Percentiles rank a stretch among this genome's conserved stretches.
These are phyloP conservation scores for Xestia ashworthii DNA, from an alignment of 2,888 invertebrate species.

Conservation along the genomic window DNA sequence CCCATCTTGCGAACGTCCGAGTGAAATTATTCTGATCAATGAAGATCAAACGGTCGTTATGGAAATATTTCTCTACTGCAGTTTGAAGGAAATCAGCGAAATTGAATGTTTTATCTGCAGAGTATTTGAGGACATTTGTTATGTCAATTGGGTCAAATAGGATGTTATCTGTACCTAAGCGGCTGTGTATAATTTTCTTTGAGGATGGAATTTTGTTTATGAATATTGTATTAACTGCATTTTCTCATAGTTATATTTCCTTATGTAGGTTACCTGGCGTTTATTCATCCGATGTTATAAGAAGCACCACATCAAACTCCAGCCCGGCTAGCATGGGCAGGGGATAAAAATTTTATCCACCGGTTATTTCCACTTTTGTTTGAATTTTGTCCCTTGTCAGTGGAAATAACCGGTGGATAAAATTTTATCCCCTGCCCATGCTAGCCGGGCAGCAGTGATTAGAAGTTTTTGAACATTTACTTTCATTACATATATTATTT, in stretches of 20 bases:
- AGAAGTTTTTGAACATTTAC: neutral
- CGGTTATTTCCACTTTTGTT: too few relatives aligned
- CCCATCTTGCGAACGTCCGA: conserved; percentile 50
- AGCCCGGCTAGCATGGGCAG: too few relatives aligned
- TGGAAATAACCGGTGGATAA: too few relatives aligned
- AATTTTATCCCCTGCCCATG: too few relatives aligned
- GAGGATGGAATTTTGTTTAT: neutral
- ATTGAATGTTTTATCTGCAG: conserved; percentile 49
- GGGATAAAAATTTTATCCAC: too few relatives aligned
- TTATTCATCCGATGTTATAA: neutral
- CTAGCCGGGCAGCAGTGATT: too few relatives aligned
- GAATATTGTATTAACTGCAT: neutral
- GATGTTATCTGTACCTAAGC: conserved; percentile 21
- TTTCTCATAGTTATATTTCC: neutral
- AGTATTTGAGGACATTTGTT: conserved; percentile 42
- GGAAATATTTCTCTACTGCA: conserved; percentile 60
- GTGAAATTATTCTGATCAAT: conserved; percentile 63
- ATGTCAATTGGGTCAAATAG: conserved; percentile 42
- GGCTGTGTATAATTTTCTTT: conserved; percentile 16
- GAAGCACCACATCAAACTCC: neutral
- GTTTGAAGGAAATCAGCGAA: conserved; percentile 41
- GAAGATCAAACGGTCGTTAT: conserved; percentile 58
- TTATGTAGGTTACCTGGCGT: too few relatives aligned
- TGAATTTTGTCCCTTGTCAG: too few relatives aligned
- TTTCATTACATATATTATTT: neutral